These are phyloP conservation scores for Pollenia angustigena DNA, from an alignment of 2,888 invertebrate species.

Conservation along the genomic window DNA sequence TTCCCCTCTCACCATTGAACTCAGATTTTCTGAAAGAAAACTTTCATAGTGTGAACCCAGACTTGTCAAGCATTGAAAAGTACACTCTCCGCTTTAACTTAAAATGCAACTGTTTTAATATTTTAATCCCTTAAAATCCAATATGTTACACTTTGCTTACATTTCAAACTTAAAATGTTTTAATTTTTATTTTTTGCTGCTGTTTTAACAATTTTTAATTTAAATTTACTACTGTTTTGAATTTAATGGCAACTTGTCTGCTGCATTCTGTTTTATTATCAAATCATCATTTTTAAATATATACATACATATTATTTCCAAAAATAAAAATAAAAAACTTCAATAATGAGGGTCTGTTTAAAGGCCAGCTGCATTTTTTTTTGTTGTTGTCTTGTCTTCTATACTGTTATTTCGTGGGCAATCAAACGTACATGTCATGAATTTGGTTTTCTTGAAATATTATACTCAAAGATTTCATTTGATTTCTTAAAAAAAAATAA, in stretches of 20 bases:
- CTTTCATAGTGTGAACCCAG: no score
- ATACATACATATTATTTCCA: constrained; percentile 32
- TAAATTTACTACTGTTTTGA: constrained; percentile 47
- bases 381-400: constrained; percentile 14
- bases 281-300: constrained; percentile 53
- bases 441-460: constrained; percentile 45
- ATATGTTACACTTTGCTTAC: background rate
- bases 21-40: no score
- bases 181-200: constrained; percentile 3
- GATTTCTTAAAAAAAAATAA: constrained; percentile 10
- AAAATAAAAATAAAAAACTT: constrained; percentile 8
- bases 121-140: no score
- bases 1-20: no score
- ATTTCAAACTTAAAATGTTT: background rate
- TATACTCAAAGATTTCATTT: constrained; percentile 56
- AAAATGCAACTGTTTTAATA: no score
- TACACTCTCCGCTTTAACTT: no score
- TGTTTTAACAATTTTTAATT: constrained; percentile 14
- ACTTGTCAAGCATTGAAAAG: no score
- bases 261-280: constrained; percentile 43
- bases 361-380: constrained; percentile 56
- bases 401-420: constrained; percentile 13
- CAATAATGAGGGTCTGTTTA: constrained; percentile 36
- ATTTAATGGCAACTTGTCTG: constrained; percentile 7
- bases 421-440: constrained; percentile 42